Base-by-base conservation (phyloP, 2,113 vertebrate genomes). In the Chaenogobius annularis region DNA sequence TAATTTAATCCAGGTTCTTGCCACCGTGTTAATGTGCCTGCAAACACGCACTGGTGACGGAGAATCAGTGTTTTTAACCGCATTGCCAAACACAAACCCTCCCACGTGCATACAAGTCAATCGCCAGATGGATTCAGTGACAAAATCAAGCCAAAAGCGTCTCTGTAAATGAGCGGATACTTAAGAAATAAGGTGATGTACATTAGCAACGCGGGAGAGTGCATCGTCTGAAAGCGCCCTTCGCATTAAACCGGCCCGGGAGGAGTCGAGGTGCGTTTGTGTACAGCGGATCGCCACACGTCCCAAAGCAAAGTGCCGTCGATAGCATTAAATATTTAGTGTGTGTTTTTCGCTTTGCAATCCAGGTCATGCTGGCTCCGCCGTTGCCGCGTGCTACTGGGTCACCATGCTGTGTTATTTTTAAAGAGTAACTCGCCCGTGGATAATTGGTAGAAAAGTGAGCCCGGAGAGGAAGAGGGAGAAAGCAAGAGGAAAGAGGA, bases 1-100 rank as follows among this genome's bases (percentile, higher is more conserved):
- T 83, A 44, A 74, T 75, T 82, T 77, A 59, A 85, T 85, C 91
- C 87, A 91, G 89, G 90, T 88, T 79, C 74, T 66, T 79, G 63
- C 70, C 83, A 72, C 86, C 75, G 72, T 81, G 75, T 73, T 80
- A 77, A 90, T 88, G 93, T 93, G 93, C 92, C 93, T 93, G 88
- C 86, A 84, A n/a, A 84, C 54, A 66, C 70, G 58, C 37, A 73
- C 72, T 82, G 82, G 77, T 81, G 70, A 74, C 68, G 68, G 61
- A 15, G 55, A 64, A 20, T 52, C 55, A 73, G 70, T 37, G 58
- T 58, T 75, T 69, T 56, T 46, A 1, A 35, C 31, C 10, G 47
- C 72, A 73, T 73, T 71, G 68, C 73, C 80, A 81, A 83, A 84
- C 77, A 72, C 43, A 72, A 48, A 73, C 19, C 65, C 66, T 72